Percentiles rank a stretch among this genome's conserved stretches.
Conservation (phyloP, 1,140 invertebrate genomes). For the Zaprionus nigranus region DNA sequence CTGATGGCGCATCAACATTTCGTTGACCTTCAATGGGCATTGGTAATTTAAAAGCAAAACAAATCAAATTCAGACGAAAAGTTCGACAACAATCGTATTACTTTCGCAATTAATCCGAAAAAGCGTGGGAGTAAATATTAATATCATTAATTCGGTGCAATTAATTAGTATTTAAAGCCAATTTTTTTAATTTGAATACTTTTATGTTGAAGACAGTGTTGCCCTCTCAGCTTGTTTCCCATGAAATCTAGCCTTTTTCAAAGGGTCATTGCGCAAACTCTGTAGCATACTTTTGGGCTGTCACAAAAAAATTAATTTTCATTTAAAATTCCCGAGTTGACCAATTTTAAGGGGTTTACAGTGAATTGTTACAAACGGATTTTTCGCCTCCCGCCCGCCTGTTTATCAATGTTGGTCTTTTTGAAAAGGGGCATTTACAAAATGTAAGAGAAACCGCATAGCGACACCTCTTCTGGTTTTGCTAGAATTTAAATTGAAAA, state of each 20-base stretch:
- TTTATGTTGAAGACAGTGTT: slow-evolving; percentile 2
- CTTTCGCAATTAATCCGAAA: slow-evolving; percentile 37
- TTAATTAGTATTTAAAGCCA: slow-evolving; percentile 27
- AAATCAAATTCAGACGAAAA: slow-evolving; percentile 42
- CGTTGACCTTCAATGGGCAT: slow-evolving; percentile 72
- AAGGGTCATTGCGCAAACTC: slow-evolving; percentile 4
- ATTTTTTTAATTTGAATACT: slow-evolving; percentile 10
- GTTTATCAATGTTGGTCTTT: no score
- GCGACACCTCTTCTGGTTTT: no score
- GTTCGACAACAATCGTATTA: slow-evolving; percentile 8
- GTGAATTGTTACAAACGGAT: no score
- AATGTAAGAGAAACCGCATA: no score
- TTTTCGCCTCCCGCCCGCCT: no score
- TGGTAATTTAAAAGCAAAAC: slow-evolving; percentile 66
- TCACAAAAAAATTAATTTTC: no score
- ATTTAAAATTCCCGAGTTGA: no score
- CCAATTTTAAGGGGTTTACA: no score
- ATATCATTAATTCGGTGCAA: neutral
- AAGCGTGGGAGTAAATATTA: neutral
- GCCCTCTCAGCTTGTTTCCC: no score
- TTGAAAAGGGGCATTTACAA: no score
- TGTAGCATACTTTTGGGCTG: slow-evolving; percentile 17
- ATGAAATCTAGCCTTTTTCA: no score
- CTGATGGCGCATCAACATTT: slow-evolving; percentile 58
- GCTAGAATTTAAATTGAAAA: slow-evolving; percentile 5